Conservation (phyloP, 2,797 vertebrate genomes). For the Mormyrus proboscirostris region DNA sequence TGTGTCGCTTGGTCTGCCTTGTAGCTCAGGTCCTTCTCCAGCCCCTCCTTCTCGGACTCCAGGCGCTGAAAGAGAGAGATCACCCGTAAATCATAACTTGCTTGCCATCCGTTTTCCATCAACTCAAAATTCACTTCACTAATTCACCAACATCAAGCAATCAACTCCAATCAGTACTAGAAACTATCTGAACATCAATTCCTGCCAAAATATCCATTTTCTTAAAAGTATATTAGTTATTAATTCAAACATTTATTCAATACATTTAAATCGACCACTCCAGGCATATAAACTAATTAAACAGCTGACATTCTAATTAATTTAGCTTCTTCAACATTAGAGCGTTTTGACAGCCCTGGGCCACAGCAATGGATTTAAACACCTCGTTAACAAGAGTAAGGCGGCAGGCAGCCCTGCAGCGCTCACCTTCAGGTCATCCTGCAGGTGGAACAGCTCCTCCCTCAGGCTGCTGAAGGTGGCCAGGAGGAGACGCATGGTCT, state of each 20-base stretch:
- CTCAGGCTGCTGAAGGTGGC: slow-evolving; percentile 84
- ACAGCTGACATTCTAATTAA: not conserved
- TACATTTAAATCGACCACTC: not conserved
- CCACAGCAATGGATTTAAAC: not conserved
- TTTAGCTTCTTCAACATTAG: not conserved
- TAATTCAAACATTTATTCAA: not conserved
- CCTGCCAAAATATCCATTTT: not conserved
- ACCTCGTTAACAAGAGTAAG: not conserved
- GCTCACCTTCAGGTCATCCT: slow-evolving; percentile 78
- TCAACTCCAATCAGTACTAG: not conserved
- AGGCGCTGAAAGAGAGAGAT: slow-evolving; percentile 60
- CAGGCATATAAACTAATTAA: not conserved
- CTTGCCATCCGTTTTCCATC: not conserved
- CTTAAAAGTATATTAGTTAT: not conserved
- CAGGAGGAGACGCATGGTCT: slow-evolving; percentile 81
- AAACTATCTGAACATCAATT: not conserved
- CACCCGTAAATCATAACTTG: not conserved
- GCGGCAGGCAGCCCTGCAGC: not conserved
- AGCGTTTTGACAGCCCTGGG: not conserved
- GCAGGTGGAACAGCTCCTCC: slow-evolving; percentile 84
- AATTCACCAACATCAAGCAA: not conserved
- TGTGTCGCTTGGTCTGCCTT: slow-evolving; percentile 79
- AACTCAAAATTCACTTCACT: not conserved
- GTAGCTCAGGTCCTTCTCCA: slow-evolving; percentile 81
- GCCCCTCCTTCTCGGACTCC: slow-evolving; percentile 72